These are phyloP conservation scores for Automeris io DNA, from an alignment of 2,888 invertebrate species.

Conservation along the genomic window DNA sequence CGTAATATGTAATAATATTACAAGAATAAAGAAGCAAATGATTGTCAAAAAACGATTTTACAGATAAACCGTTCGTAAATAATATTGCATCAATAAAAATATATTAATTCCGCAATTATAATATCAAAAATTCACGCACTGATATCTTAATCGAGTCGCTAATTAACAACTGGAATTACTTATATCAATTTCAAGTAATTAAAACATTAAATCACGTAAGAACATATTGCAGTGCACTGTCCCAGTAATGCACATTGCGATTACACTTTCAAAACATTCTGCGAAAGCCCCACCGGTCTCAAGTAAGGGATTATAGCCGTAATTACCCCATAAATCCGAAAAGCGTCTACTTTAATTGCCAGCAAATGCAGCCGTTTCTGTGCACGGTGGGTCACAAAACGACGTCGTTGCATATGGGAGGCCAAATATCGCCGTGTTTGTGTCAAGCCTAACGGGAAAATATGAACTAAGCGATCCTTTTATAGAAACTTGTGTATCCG, in stretches of 20 bases:
- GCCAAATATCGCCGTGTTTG: slow-evolving; percentile 35
- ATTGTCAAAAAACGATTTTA: too few relatives aligned
- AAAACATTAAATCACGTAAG: slow-evolving; percentile 3
- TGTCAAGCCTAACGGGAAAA: slow-evolving; percentile 49
- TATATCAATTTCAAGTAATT: neutral
- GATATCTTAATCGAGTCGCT: neutral
- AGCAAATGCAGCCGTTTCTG: slow-evolving; percentile 40
- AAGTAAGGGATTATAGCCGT: slow-evolving; percentile 30
- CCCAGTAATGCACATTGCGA: slow-evolving; percentile 27
- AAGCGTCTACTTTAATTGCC: slow-evolving; percentile 38
- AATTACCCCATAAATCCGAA: slow-evolving; percentile 46
- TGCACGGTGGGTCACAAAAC: neutral
- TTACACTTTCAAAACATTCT: slow-evolving; percentile 29
- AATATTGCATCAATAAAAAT: too few relatives aligned
- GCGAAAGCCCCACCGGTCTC: slow-evolving; percentile 28
- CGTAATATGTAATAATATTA: too few relatives aligned
- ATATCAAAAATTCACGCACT: neutral
- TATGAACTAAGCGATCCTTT: slow-evolving; percentile 37
- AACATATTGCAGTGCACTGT: slow-evolving; percentile 9
- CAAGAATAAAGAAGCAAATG: too few relatives aligned
- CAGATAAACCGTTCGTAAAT: too few relatives aligned
- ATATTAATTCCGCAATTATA: neutral
- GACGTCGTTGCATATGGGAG: slow-evolving; percentile 20
- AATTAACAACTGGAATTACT: neutral
- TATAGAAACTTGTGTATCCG: slow-evolving; percentile 40